Evolutionary conservation across 2,797 vertebrate species (phyloP).

Genomic region (Coluber constrictor): DNA sequence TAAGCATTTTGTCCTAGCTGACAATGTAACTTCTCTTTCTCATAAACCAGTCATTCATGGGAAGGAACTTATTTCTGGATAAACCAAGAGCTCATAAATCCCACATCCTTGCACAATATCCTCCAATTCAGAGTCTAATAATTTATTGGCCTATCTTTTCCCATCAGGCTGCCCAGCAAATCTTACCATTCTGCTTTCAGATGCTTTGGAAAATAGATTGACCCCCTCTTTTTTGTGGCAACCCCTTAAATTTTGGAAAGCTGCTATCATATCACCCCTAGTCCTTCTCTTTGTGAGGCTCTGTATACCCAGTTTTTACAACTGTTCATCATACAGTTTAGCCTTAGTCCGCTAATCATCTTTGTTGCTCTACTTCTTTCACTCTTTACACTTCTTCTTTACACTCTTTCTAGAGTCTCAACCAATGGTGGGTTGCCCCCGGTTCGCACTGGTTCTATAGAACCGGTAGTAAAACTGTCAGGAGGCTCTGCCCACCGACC

Average conservation of each 20-base stretch:
- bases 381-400: background rate
- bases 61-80: conserved; percentile 41
- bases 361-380: background rate
- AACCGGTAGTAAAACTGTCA: too few species aligned
- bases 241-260: background rate
- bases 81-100: conserved; percentile 60
- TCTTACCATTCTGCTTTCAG: conserved; percentile 49
- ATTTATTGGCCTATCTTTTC: conserved; percentile 54
- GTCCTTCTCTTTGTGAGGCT: background rate
- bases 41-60: conserved; percentile 55
- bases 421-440: too few species aligned
- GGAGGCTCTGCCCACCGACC: too few species aligned
- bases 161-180: conserved; percentile 49
- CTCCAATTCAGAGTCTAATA: conserved; percentile 36
- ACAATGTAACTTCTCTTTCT: conserved; percentile 48
- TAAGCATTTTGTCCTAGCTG: conserved; percentile 46
- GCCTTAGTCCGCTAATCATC: background rate
- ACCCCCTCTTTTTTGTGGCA: background rate
- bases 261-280: background rate
- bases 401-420: background rate
- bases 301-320: background rate
- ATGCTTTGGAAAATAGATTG: background rate
- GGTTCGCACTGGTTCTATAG: too few species aligned
- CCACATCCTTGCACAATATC: conserved; percentile 47
- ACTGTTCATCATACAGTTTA: background rate